Conservation (phyloP, 2,888 invertebrate species). For the Cremastinae sp. region DNA sequence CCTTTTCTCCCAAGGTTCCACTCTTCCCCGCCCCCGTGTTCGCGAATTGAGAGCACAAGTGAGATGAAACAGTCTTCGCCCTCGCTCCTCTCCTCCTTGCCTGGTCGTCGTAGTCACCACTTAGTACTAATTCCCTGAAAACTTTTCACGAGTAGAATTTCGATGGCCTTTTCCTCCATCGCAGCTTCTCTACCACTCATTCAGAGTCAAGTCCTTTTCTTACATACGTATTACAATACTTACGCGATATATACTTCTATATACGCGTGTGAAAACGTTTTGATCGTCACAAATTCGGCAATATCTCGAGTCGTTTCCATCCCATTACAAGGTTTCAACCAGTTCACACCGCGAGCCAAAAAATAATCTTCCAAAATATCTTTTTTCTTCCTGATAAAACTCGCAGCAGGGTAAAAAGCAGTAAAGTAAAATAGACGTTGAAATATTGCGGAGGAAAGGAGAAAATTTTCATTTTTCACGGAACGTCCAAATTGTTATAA, state of each 20-base stretch:
- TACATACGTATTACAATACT: conserved; percentile 1
- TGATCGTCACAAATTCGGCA: conserved; percentile 41
- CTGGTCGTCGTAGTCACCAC: conserved; percentile 57
- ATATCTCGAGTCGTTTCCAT: conserved; percentile 29
- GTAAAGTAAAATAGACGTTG: no score
- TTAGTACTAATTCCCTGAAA: conserved; percentile 60
- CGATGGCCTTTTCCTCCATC: conserved; percentile 45
- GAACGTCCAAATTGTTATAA: background rate
- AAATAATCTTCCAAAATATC: no score
- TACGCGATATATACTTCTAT: background rate
- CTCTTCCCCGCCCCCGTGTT: conserved; percentile 6
- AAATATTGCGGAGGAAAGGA: no score
- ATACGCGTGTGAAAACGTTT: conserved; percentile 15
- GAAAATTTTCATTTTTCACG: no score
- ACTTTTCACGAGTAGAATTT: conserved; percentile 60
- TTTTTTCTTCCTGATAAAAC: no score
- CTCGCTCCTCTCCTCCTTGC: conserved; percentile 1
- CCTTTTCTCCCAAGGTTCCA: conserved; percentile 21
- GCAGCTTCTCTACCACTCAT: background rate
- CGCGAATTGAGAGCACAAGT: conserved; percentile 46
- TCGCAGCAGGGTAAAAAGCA: no score
- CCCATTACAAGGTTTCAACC: conserved; percentile 1
- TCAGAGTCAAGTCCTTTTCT: conserved; percentile 15
- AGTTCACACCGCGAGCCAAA: no score
- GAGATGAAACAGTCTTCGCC: conserved; percentile 50